Evolutionary conservation across 2,113 vertebrate genomes (phyloP).

Genomic region (Tychaedon coryphoeus): DNA sequence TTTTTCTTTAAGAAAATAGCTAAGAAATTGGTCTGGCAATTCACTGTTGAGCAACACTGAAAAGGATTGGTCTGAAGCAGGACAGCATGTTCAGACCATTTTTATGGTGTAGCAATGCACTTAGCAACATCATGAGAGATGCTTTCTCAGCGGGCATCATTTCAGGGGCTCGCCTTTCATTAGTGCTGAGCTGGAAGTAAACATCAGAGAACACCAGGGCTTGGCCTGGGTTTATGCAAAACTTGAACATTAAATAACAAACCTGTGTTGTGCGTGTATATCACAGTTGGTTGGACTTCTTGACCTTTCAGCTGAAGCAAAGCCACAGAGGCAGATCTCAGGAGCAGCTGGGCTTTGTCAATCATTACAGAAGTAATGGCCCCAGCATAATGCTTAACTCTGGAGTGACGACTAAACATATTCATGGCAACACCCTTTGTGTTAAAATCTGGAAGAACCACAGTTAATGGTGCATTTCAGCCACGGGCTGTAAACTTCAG

Average conservation of each 20-base stretch:
- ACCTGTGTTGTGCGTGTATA: neutral
- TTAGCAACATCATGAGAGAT: neutral
- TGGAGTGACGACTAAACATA: slow-evolving; percentile 59
- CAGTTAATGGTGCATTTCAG: slow-evolving; percentile 70
- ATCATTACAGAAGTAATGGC: slow-evolving; percentile 68
- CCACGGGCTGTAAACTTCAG: slow-evolving; percentile 45
- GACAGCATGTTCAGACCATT: neutral
- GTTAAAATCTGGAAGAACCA: slow-evolving; percentile 66
- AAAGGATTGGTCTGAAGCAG: neutral
- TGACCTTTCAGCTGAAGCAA: slow-evolving; percentile 38
- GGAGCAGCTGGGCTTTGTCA: slow-evolving; percentile 56
- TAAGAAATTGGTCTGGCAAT: neutral
- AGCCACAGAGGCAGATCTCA: neutral
- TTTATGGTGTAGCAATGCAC: neutral
- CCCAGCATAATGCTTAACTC: slow-evolving; percentile 75
- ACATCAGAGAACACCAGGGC: neutral
- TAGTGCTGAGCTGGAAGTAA: neutral
- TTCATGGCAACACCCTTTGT: slow-evolving; percentile 70
- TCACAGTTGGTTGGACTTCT: slow-evolving; percentile 6
- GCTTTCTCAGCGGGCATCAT: neutral
- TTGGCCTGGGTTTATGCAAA: neutral
- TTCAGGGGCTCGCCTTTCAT: neutral
- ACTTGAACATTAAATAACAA: slow-evolving; percentile 13
- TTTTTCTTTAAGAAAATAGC: slow-evolving; percentile 17
- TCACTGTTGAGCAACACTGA: neutral